Evolutionary conservation across 1,140 invertebrate genomes (phyloP), one percentile per base, ranked within the genome.

Genomic region (Drosophila ironensis): DNA sequence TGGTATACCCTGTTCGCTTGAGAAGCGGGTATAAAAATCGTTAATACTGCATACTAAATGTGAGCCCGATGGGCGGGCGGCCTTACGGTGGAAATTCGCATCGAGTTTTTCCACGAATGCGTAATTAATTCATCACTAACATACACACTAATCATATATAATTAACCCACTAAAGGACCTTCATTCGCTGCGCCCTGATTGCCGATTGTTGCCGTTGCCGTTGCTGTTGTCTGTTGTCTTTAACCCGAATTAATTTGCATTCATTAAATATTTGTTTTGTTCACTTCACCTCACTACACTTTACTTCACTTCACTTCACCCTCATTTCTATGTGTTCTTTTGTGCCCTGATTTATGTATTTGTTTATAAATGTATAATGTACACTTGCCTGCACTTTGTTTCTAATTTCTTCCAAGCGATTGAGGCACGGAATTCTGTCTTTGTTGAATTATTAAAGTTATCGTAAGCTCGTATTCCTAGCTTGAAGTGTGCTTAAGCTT

Each of bases 121-220:
- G 25, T 66, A 50, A 66, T 61, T 63, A 63, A 64, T 40, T 64
- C 57, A 64, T 41, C n/a, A 25, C 59, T 17, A 19, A 35, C 25
- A 20, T 22, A 42, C 41, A 28, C 24, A 51, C 24, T 35, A 44
- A 48, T 33, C 47, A 53, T 48, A 41, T 27, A 37, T 56, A 68
- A 35, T 33, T 63, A 28, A 63, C 41, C 59, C 57, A 47, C 33
- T 37, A 6, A 63, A 63, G 59, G 59, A 63, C 59, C 56, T 57
- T 63, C 59, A 63, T 63, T 44, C n/a, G n/a, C n/a, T n/a, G 42
- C 41, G 42, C 56, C 37, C 42, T 40, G 57, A 63, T 63, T 63
- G 59, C 35, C 38, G 41, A 20, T 24, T 45, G 53, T 35, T 59
- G 54, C 22, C 28, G 17, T 33, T 35, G 42, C 50, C 28, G 45